Conservation (phyloP, 1,140 invertebrate species). For the Drosophila takahashii region DNA sequence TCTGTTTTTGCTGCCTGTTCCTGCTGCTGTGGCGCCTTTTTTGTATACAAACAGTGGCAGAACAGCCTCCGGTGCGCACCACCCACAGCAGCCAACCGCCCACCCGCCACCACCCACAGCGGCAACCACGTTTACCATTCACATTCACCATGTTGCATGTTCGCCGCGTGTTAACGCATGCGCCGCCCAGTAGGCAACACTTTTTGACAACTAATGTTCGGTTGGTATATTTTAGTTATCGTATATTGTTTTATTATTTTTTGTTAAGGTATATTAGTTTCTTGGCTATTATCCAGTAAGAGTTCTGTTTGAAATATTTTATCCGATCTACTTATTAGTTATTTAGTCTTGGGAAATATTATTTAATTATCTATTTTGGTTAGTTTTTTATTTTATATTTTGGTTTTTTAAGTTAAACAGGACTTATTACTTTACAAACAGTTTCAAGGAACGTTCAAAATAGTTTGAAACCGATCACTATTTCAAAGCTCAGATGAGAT, state of each 20-base stretch:
- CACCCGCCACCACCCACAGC: slow-evolving; percentile 1
- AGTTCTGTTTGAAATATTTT: no score
- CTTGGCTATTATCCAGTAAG: no score
- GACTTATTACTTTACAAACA: background rate
- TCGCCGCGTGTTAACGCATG: slow-evolving; percentile 55
- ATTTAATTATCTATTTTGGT: background rate
- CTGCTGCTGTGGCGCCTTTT: slow-evolving; percentile 25
- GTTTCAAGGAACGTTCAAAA: background rate
- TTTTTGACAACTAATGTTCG: slow-evolving; percentile 29
- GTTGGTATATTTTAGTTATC: no score
- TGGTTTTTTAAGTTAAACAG: background rate
- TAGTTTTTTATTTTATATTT: background rate
- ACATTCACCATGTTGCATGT: slow-evolving; percentile 72
- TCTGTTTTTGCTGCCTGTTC: slow-evolving; percentile 30
- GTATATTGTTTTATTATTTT: no score
- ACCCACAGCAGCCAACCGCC: slow-evolving; percentile 11
- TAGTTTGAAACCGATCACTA: slow-evolving; percentile 23
- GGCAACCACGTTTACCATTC: slow-evolving; percentile 52
- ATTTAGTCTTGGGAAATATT: no score
- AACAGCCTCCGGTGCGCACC: slow-evolving; percentile 45
- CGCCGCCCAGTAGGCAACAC: slow-evolving; percentile 71
- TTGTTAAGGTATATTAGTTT: no score
- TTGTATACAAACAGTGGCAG: slow-evolving; percentile 55
- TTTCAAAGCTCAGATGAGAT: background rate
- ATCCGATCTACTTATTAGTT: background rate